phyloP scores from a whole-genome alignment of 2,888 invertebrate species.

The Sminthurinus aureus region DNA sequence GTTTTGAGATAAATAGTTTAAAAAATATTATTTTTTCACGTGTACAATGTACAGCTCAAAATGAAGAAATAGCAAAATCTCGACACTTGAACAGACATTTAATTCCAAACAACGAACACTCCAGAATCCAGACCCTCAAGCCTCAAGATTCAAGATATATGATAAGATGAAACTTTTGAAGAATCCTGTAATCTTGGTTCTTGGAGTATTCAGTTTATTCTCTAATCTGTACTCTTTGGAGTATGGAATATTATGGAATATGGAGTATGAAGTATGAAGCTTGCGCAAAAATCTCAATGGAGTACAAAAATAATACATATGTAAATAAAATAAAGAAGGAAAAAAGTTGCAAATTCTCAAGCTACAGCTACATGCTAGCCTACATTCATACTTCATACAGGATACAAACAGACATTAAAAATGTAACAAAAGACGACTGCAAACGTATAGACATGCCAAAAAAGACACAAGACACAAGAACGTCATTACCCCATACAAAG shows the following conservation, averaged over 20 bases:
- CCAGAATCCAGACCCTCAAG: too few relatives aligned
- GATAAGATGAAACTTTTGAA: neutral
- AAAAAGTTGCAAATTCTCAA: neutral
- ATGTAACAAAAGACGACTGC: neutral
- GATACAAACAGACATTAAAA: neutral
- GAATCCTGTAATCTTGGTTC: neutral
- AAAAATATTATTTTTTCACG: too few relatives aligned
- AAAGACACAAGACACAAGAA: neutral
- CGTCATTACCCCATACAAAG: constrained; percentile 12
- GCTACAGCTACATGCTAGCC: neutral
- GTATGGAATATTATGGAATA: too few relatives aligned
- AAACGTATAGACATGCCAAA: constrained; percentile 10
- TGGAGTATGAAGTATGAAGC: neutral
- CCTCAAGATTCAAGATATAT: too few relatives aligned
- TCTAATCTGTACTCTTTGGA: too few relatives aligned
- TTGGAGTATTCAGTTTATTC: neutral
- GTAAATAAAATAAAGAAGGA: neutral
- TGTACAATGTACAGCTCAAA: too few relatives aligned
- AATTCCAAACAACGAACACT: too few relatives aligned
- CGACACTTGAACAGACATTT: too few relatives aligned
- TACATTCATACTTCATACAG: too few relatives aligned
- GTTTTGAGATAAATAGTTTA: too few relatives aligned
- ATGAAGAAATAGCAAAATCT: too few relatives aligned
- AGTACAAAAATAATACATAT: neutral
- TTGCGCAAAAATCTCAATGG: constrained; percentile 1